These are phyloP conservation scores for Hylaeus anthracinus DNA, from an alignment of 1,140 invertebrate genomes.

Conservation along the genomic window DNA sequence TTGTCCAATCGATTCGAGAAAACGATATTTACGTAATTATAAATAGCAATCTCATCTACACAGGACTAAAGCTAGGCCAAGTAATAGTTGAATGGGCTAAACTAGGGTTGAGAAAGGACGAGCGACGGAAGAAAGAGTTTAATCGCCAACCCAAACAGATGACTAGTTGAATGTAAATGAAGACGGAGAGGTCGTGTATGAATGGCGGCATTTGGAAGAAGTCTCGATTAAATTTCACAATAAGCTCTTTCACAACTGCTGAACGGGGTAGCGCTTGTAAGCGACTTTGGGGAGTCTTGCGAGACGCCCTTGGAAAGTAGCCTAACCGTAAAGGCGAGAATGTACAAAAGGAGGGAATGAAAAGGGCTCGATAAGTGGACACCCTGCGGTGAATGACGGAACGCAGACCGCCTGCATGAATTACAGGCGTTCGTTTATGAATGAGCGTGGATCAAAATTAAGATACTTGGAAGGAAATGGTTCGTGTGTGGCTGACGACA, in stretches of 20 bases:
- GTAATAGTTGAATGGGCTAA: no score
- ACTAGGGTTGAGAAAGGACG: no score
- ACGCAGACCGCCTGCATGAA: constrained; percentile 53
- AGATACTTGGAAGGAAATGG: background rate
- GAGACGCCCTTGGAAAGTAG: constrained; percentile 40
- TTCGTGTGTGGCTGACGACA: constrained; percentile 24
- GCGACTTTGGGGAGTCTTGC: constrained; percentile 41
- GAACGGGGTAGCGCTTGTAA: constrained; percentile 43
- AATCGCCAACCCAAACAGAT: background rate
- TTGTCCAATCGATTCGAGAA: background rate
- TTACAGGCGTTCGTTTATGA: constrained; percentile 47
- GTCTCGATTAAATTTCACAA: constrained; percentile 55
- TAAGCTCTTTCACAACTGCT: constrained; percentile 51
- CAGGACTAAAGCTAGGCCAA: no score
- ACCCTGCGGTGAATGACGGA: constrained; percentile 45
- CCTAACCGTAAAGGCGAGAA: constrained; percentile 51
- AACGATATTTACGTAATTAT: no score
- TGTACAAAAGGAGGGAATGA: constrained; percentile 41
- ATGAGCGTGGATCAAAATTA: constrained; percentile 46
- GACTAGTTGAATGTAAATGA: constrained; percentile 21
- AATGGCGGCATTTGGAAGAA: constrained; percentile 53
- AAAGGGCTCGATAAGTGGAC: constrained; percentile 59
- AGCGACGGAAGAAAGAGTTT: background rate
- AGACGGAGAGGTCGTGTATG: constrained; percentile 27
- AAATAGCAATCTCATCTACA: no score